Percentiles rank a stretch among this genome's conserved stretches.
Conservation (phyloP, 2,888 invertebrate species). For the Zelleria hepariella region DNA sequence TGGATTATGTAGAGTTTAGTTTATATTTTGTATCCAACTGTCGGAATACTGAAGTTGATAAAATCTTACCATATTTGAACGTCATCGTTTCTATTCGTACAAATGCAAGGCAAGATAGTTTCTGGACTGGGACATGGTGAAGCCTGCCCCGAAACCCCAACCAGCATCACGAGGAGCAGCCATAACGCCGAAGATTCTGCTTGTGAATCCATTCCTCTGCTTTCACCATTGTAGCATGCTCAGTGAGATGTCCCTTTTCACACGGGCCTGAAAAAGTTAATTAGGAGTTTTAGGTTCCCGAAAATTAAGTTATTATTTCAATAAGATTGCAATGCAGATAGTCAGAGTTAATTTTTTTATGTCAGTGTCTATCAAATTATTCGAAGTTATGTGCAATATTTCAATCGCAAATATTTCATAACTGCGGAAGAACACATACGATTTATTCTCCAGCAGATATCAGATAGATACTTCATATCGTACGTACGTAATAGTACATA, state of each 20-base stretch:
- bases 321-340: too few relatives aligned
- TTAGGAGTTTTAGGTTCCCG: not conserved
- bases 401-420: too few relatives aligned
- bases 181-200: conserved; percentile 40
- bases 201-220: conserved; percentile 54
- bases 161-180: conserved; percentile 33
- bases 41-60: not conserved
- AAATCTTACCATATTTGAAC: conserved; percentile 84
- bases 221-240: conserved; percentile 55
- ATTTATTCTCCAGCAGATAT: too few relatives aligned
- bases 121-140: conserved; percentile 81
- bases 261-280: not conserved
- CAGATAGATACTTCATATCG: too few relatives aligned
- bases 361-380: too few relatives aligned
- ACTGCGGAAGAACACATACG: too few relatives aligned
- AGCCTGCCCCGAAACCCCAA: conserved; percentile 27
- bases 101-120: conserved; percentile 85
- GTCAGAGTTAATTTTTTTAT: too few relatives aligned
- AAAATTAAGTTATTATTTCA: too few relatives aligned
- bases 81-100: conserved; percentile 82
- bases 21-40: too few relatives aligned
- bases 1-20: too few relatives aligned
- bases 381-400: too few relatives aligned
- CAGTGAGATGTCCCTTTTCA: conserved; percentile 3
- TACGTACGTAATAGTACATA: too few relatives aligned